These are phyloP conservation scores for Pteria penguin DNA, from an alignment of 2,888 invertebrate genomes.

Conservation along the genomic window DNA sequence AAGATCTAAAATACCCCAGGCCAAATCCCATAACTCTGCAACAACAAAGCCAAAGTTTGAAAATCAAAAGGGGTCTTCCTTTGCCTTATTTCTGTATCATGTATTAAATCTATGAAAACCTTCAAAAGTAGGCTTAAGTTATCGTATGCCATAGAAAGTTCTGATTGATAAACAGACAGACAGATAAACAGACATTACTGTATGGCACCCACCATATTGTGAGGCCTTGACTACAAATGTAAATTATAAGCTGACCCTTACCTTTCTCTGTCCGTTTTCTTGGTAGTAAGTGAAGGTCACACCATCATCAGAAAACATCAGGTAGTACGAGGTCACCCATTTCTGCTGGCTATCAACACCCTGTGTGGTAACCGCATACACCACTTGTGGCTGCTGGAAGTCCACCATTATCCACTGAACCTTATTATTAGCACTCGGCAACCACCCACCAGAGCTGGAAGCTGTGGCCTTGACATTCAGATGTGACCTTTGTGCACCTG, in stretches of 20 bases:
- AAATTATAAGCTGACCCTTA: neutral
- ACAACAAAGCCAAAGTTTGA: too few relatives aligned
- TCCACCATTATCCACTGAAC: conserved; percentile 68
- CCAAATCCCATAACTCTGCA: too few relatives aligned
- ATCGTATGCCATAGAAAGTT: too few relatives aligned
- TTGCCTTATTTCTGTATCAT: too few relatives aligned
- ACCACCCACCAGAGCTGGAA: conserved; percentile 85
- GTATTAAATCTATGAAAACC: too few relatives aligned
- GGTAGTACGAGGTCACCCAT: conserved; percentile 60
- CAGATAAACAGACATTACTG: too few relatives aligned
- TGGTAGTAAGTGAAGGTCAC: conserved; percentile 47
- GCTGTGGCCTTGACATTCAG: neutral
- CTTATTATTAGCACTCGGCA: conserved; percentile 81
- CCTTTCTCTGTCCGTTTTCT: conserved; percentile 33
- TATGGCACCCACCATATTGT: too few relatives aligned
- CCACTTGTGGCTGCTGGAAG: conserved; percentile 56
- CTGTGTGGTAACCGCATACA: conserved; percentile 65
- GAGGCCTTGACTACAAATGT: too few relatives aligned
- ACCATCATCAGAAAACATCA: conserved; percentile 65
- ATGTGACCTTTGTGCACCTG: conserved; percentile 44
- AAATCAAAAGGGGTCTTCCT: too few relatives aligned
- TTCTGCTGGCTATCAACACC: conserved; percentile 58
- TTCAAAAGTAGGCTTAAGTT: too few relatives aligned
- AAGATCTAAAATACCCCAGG: too few relatives aligned
- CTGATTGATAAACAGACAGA: too few relatives aligned